Base-by-base conservation (phyloP, 2,888 invertebrate genomes). In the Pseudococcus jackbeardsleyi region DNA sequence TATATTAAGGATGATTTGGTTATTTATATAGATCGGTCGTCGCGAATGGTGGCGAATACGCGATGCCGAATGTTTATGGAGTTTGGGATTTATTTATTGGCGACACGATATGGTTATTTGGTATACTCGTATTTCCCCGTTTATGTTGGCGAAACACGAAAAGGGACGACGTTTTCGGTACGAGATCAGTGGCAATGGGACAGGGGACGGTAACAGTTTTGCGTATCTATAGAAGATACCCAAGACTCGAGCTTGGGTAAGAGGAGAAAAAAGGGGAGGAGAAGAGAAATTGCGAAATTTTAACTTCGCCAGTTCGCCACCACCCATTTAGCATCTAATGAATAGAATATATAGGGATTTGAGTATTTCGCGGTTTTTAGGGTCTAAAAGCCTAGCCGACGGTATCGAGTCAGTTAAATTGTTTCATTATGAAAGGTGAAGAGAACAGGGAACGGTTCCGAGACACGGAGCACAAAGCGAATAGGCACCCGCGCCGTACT, bases 1-100 rank as follows among this genome's bases (percentile, higher is more conserved):
- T 68, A 26, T 72, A 72, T 72, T 72, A 33, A 64, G 33, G 17
- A 33, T 72, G 72, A 72, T 72, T 72, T 72, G 72, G 72, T 72
- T 72, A 72, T 64, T 64, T 64, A 64, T 54, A 64, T 64, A 19
- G 64, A n/a, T 64, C 0, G 26, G 48, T 50, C 48, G 48, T 12
- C 59, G 59, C n/a, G 64, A 64, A 64, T 64, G 64, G 64, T 64
- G 64, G 72, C 72, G 33, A 33, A 72, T 39, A 22, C 33, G 72
- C 19, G 33, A 7, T n/a, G 46, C 22, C 8, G 19, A 82, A 82
- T 82, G 79, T 82, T 82, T 82, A 46, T 46, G 17, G 79, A 82
- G 79, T 85, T 85, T 85, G n/a, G 64, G 50, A 84, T 85, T 85
- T 85, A 85, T 85, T 85, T 85, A 85, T 85, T 22, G 85, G 64